Evolutionary conservation across 2,113 vertebrate species (phyloP).

Genomic region (Prochilodus magdalenae): DNA sequence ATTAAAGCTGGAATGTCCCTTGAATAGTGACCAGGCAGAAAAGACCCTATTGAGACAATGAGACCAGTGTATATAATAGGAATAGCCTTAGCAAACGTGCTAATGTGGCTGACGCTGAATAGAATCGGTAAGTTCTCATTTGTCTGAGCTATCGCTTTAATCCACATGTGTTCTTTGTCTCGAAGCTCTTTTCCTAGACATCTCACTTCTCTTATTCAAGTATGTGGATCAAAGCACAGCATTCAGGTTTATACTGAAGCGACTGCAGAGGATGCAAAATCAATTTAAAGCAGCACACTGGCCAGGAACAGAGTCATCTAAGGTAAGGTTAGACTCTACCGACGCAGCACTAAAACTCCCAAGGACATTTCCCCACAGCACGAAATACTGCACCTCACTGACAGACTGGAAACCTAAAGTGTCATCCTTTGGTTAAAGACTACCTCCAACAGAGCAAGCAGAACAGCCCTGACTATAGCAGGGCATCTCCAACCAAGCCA

Average conservation of each 20-base stretch:
- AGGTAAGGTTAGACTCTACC: conserved; percentile 30
- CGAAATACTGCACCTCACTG: conserved; percentile 13
- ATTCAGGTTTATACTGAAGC: conserved; percentile 26
- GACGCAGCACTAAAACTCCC: conserved; percentile 22
- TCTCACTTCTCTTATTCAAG: not conserved
- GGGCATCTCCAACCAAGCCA: not conserved
- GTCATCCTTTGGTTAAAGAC: not conserved
- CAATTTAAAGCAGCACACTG: conserved; percentile 15
- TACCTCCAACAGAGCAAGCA: not conserved
- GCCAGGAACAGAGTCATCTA: conserved; percentile 43
- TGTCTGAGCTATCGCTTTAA: too few relatives aligned
- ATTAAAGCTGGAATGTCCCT: too few relatives aligned
- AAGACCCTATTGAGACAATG: conserved; percentile 57
- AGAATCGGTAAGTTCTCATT: too few relatives aligned
- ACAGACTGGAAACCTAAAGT: not conserved
- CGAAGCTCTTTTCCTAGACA: not conserved
- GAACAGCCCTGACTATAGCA: not conserved
- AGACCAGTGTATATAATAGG: conserved; percentile 46
- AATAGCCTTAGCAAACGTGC: not conserved
- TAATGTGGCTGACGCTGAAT: not conserved
- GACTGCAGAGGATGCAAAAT: conserved; percentile 34
- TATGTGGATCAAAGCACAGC: conserved; percentile 2
- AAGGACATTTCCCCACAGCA: conserved; percentile 25
- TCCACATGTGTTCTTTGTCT: too few relatives aligned
- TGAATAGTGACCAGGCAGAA: not conserved